phyloP scores from a whole-genome alignment of 1,140 invertebrate genomes.

The Amyelois transitella region DNA sequence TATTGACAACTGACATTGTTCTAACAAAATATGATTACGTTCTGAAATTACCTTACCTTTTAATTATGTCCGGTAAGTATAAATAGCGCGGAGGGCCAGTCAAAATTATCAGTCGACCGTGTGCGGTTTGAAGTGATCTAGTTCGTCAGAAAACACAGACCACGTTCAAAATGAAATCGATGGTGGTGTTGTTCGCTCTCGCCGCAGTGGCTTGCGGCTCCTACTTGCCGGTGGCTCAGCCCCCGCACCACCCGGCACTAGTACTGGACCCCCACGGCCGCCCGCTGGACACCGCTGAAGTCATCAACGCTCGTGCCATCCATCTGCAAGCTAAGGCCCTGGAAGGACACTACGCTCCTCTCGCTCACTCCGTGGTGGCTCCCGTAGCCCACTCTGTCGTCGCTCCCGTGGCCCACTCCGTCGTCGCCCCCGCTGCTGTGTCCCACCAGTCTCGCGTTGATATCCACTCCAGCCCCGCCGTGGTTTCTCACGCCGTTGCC shows the following conservation, averaged over 20 bases:
- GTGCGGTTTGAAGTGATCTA: constrained; percentile 26
- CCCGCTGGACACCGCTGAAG: constrained; percentile 65
- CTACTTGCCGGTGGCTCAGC: constrained; percentile 48
- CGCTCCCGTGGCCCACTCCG: constrained; percentile 19
- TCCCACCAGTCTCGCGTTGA: constrained; percentile 55
- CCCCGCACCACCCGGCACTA: constrained; percentile 46
- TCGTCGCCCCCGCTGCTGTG: constrained; percentile 38
- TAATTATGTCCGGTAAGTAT: constrained; percentile 67
- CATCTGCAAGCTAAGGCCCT: constrained; percentile 63
- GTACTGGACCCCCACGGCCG: constrained; percentile 59
- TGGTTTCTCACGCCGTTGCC: constrained; percentile 25
- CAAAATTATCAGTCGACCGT: constrained; percentile 34
- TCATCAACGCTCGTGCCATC: constrained; percentile 66
- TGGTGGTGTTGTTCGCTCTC: constrained; percentile 73
- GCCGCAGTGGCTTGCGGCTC: constrained; percentile 39
- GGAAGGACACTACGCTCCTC: constrained; percentile 32
- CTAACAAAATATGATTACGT: constrained; percentile 49
- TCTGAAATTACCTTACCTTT: constrained; percentile 62
- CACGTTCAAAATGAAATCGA: constrained; percentile 69
- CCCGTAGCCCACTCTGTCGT: constrained; percentile 20
- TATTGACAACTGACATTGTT: constrained; percentile 69
- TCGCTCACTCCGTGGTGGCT: constrained; percentile 28
- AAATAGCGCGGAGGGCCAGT: constrained; percentile 50
- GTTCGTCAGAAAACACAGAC: constrained; percentile 47
- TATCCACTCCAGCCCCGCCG: constrained; percentile 41